Percentiles rank a stretch among this genome's conserved stretches.
These are phyloP conservation scores for Paralvinella palmiformis DNA, from an alignment of 1,140 invertebrate species.

Conservation along the genomic window DNA sequence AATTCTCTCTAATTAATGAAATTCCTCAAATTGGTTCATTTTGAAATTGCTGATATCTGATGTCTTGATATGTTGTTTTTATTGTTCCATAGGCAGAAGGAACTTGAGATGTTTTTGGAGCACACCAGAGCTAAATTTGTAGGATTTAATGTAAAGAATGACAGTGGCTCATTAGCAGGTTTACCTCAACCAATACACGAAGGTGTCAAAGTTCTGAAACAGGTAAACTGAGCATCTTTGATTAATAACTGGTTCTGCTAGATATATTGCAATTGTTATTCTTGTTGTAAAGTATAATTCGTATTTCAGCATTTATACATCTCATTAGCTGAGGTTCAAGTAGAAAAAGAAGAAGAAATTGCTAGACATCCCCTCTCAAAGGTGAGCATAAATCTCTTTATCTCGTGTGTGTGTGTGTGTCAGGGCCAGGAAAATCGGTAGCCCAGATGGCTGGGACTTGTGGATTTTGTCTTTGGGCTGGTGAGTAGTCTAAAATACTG, in stretches of 20 bases:
- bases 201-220: conserved; percentile 81
- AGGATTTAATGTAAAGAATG: conserved; percentile 66
- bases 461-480: too few species aligned
- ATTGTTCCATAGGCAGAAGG: conserved; percentile 37
- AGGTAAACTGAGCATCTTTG: conserved; percentile 33
- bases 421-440: background rate
- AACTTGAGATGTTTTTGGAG: conserved; percentile 76
- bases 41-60: too few species aligned
- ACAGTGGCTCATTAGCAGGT: conserved; percentile 79
- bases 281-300: background rate
- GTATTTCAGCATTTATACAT: conserved; percentile 51
- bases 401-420: background rate
- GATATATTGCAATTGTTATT: background rate
- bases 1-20: too few species aligned
- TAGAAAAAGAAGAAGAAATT: conserved; percentile 54
- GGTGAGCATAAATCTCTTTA: conserved; percentile 27
- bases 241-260: background rate
- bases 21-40: too few species aligned
- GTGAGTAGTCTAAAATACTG: too few species aligned
- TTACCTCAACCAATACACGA: conserved; percentile 92
- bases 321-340: conserved; percentile 54
- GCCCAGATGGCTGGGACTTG: too few species aligned
- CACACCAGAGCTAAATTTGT: conserved; percentile 90
- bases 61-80: conserved; percentile 1
- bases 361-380: conserved; percentile 53